Conservation (phyloP, 2,888 invertebrate species). For the Pilophorus perplexus region DNA sequence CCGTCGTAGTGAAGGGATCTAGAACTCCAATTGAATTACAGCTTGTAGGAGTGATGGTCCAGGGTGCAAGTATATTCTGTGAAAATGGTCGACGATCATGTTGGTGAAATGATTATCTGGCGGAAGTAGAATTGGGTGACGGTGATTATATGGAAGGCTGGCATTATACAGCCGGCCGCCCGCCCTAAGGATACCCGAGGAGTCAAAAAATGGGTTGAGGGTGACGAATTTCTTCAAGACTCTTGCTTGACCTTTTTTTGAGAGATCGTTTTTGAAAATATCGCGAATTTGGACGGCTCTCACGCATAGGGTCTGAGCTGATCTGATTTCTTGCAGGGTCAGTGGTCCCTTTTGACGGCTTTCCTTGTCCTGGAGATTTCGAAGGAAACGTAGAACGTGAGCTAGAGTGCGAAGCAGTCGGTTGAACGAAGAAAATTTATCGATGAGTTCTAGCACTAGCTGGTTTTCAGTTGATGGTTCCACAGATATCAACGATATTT, state of each 20-base stretch:
- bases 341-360: too few species aligned
- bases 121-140: neutral
- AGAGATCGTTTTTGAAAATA: conserved; percentile 6
- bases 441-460: neutral
- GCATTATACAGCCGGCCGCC: conserved; percentile 20
- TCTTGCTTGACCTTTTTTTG: neutral
- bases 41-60: conserved; percentile 4
- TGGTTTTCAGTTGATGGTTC: neutral
- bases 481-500: too few species aligned
- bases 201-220: neutral
- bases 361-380: neutral
- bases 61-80: conserved; percentile 13
- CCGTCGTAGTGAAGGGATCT: conserved; percentile 27
- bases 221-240: conserved; percentile 1
- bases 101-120: neutral
- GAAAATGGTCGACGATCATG: conserved; percentile 24
- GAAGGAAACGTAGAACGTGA: conserved; percentile 12
- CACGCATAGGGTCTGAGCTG: neutral
- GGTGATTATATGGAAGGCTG: conserved; percentile 10
- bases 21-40: conserved; percentile 17
- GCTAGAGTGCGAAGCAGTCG: neutral
- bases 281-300: neutral
- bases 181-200: conserved; percentile 12
- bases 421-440: conserved; percentile 14
- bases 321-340: neutral